Percentiles rank a stretch among this genome's conserved stretches.
Evolutionary conservation across 2,113 vertebrate species (phyloP).

Genomic region (Picathartes gymnocephalus): DNA sequence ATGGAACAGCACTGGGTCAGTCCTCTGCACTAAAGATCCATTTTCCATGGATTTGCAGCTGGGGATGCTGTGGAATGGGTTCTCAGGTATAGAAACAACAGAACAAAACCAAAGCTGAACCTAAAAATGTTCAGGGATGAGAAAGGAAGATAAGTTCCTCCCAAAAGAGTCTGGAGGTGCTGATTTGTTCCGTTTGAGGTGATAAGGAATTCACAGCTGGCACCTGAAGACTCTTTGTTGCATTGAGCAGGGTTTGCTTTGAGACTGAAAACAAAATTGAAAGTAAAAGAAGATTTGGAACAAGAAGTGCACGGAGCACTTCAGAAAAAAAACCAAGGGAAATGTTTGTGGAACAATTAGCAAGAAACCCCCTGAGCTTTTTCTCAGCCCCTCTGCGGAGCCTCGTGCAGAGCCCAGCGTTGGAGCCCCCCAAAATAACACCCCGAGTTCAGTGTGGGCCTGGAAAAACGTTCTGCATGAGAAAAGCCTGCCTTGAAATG

Average conservation of each 20-base stretch:
- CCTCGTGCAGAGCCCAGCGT: background rate
- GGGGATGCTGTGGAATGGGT: background rate
- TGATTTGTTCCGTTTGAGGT: background rate
- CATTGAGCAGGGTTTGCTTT: background rate
- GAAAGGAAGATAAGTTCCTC: background rate
- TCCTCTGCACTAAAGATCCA: background rate
- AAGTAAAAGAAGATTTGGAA: background rate
- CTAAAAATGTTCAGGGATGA: background rate
- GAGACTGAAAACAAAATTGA: background rate
- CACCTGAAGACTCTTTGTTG: background rate
- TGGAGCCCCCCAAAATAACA: background rate
- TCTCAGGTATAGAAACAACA: background rate
- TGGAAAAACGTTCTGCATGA: background rate
- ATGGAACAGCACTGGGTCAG: background rate
- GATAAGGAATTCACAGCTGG: background rate
- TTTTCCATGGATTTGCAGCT: background rate
- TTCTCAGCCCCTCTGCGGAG: background rate
- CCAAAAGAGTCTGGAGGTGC: background rate
- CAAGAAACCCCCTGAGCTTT: background rate
- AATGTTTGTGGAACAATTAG: background rate
- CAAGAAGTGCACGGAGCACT: background rate
- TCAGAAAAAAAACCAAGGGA: background rate
- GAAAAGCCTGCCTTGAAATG: conserved; percentile 23
- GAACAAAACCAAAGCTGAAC: background rate
- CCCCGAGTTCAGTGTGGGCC: background rate